Base-by-base conservation (phyloP, 2,113 vertebrate genomes). In the Nesospiza acunhae region DNA sequence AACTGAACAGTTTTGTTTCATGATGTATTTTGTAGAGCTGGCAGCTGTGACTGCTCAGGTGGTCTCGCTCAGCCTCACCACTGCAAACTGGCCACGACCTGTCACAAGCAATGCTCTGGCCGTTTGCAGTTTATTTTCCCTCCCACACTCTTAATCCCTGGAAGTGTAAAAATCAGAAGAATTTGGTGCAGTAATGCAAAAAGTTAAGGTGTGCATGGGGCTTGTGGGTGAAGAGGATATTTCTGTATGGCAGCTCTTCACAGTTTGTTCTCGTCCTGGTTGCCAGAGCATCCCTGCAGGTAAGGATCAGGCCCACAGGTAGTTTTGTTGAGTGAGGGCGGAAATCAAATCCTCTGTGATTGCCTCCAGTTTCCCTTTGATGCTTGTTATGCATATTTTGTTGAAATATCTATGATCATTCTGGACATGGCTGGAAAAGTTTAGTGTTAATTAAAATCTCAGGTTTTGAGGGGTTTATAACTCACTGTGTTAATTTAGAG, bases 371-470 rank as follows among this genome's bases (percentile, higher is more conserved):
- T 50, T 85, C 39, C 46, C 35, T 66, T 60, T 82, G 60, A 49
- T 1, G 2, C 27, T 56, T 73, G 2, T 63, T 63, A 1, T 9
- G 14, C 0, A 0, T 47, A 2, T 33, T n/a, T 83, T 60, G 39
- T 39, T 42, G 15, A 52, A 90, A 52, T 87, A 74, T 67, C 24
- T 6, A 6, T 63, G 64, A 42, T 49, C 4, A 2, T 46, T 44
- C 47, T 82, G 80, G 73, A 26, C 58, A 27, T n/a, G 10, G 5
- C 50, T 70, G 39, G 49, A 69, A 62, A 30, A 9, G 7, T 37
- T 42, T 50, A 1, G 9, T 26, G 9, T 62, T 89, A 79, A 84
- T 93, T 76, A 94, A 92, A 78, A 74, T 17, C 56, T 66, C 24
- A 8, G 8, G 41, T 78, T 95, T 75, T 84, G 81, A 77, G 66